Evolutionary conservation across 2,113 vertebrate species (phyloP), one percentile per base, ranked within the genome.

Genomic region (Phalacrocorax pelagicus): DNA sequence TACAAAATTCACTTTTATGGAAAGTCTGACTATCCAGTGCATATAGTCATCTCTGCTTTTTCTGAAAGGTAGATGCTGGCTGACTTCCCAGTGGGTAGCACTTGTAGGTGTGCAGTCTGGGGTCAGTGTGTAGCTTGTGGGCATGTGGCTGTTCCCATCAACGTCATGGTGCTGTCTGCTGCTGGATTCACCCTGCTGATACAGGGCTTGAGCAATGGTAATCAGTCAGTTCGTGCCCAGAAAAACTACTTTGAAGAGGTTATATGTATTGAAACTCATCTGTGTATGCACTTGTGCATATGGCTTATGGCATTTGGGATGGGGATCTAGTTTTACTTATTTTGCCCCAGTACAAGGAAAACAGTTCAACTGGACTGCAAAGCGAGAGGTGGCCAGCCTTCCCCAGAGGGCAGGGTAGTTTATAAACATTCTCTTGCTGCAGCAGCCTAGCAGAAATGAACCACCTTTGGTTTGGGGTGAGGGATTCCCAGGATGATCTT

Each of bases 81-180:
- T 83, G 47, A 47, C 29, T 59, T 90, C 67, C 83, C 4, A 1
- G 20, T 54, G 30, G 59, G 63, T 62, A 67, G 20, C 75, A 40
- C 23, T 59, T 78, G 46, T 58, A 57, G 51, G 13, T 84, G 32
- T 81, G 32, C 44, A 18, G 8, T 38, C 18, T 40, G 9, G 32
- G 58, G 67, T 65, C 22, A n/a, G 18, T 0, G 0, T 24, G 52
- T 52, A 40, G n/a, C 49, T 92, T 92, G 32, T 67, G 66, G 27
- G 24, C 0, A 0, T 72, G 22, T 24, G 40, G n/a, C 54, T 90
- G 1, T 82, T 73, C n/a, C 44, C 38, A 12, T 8, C 38, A 58
- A n/a, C 82, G 54, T 57, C 23, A 14, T 3, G 13, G 8, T 44
- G 20, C 62, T 69, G 15, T 59, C 81, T 91, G 84, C 63, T 91